Conservation (phyloP, 1,140 invertebrate species). For the Heliconius eleuchia region DNA sequence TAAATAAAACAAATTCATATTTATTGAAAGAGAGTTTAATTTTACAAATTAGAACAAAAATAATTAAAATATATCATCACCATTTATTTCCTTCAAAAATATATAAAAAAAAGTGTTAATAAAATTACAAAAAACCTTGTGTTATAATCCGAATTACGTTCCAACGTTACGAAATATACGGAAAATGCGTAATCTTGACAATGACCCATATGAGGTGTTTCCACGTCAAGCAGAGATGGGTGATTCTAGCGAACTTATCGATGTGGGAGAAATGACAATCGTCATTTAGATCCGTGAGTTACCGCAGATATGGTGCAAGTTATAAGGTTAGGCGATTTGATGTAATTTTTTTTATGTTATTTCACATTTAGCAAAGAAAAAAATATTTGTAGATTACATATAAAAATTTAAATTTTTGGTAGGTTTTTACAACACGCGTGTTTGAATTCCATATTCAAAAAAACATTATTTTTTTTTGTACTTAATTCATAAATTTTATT, state of each 20-base stretch:
- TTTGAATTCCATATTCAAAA: too few species aligned
- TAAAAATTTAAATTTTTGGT: too few species aligned
- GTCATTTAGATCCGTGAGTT: conserved; percentile 45
- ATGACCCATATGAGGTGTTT: conserved; percentile 38
- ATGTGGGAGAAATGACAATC: conserved; percentile 50
- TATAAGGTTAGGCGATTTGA: not conserved
- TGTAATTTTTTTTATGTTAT: not conserved
- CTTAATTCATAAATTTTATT: too few species aligned
- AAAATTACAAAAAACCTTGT: conserved; percentile 11
- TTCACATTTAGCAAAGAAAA: too few species aligned
- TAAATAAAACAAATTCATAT: too few species aligned
- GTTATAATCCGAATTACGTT: conserved; percentile 16
- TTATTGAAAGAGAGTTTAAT: not conserved
- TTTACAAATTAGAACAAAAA: not conserved
- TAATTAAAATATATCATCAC: not conserved
- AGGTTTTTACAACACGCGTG: too few species aligned
- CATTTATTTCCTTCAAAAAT: not conserved
- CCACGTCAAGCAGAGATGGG: conserved; percentile 46
- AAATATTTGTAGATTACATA: too few species aligned
- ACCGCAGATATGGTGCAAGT: conserved; percentile 25
- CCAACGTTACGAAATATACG: conserved; percentile 19
- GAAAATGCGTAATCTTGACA: conserved; percentile 35
- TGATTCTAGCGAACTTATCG: conserved; percentile 50
- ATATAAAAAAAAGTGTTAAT: not conserved
- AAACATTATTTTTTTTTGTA: too few species aligned